Evolutionary conservation across 2,888 invertebrate species (phyloP).

Genomic region (Amphiduros pacificus): DNA sequence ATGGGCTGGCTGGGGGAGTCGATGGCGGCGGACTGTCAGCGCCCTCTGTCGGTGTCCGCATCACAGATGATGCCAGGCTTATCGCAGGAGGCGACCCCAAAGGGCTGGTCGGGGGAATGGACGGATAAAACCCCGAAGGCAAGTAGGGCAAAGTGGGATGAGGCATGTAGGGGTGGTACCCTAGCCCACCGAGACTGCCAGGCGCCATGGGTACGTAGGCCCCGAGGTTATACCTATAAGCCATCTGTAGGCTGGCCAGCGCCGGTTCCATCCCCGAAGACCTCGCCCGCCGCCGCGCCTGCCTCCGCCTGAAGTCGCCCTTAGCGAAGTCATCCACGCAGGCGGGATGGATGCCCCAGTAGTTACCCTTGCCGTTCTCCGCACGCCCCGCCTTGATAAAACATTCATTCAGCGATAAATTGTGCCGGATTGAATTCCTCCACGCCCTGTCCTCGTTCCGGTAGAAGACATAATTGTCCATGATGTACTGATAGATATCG

Average conservation of each 20-base stretch:
- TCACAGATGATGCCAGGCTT: too few relatives aligned
- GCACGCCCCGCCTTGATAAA: conserved; percentile 52
- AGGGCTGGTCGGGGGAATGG: too few relatives aligned
- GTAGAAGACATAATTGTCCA: conserved; percentile 51
- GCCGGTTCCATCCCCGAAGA: background rate
- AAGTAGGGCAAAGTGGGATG: too few relatives aligned
- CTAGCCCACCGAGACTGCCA: background rate
- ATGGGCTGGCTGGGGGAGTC: too few relatives aligned
- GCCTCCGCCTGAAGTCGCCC: conserved; percentile 92
- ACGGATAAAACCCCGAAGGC: too few relatives aligned
- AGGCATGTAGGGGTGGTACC: conserved; percentile 9
- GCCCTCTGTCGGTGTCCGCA: too few relatives aligned
- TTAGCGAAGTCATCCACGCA: conserved; percentile 94
- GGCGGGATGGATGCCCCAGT: conserved; percentile 98
- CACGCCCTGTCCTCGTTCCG: conserved; percentile 51
- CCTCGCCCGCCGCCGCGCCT: conserved; percentile 84
- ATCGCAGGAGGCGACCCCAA: too few relatives aligned
- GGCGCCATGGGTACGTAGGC: background rate
- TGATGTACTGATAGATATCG: conserved; percentile 55
- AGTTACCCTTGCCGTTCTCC: conserved; percentile 92
- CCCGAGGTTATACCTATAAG: too few relatives aligned
- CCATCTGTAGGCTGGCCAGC: background rate
- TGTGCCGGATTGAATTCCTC: conserved; percentile 56
- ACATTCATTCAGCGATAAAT: conserved; percentile 54
- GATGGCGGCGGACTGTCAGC: too few relatives aligned